Conservation (phyloP, 2,797 vertebrate genomes). For the Cuculus canorus region DNA sequence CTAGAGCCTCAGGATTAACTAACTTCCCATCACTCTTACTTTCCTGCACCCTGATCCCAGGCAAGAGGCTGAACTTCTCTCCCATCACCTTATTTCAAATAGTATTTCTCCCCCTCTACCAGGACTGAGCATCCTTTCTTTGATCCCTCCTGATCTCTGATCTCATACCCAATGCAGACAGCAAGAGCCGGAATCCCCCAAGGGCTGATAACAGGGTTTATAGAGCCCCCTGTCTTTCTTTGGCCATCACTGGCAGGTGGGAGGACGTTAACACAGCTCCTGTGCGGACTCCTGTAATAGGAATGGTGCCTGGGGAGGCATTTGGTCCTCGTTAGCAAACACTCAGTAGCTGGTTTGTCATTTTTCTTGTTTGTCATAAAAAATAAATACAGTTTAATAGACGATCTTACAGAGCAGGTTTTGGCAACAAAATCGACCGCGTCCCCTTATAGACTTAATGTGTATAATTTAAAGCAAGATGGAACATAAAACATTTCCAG, state of each 20-base stretch:
- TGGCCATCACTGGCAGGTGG: background rate
- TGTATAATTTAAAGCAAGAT: conserved; percentile 76
- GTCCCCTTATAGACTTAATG: conserved; percentile 73
- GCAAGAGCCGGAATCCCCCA: background rate
- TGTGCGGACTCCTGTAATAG: conserved; percentile 31
- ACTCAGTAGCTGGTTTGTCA: conserved; percentile 74
- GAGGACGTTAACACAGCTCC: conserved; percentile 53
- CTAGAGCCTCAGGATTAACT: background rate
- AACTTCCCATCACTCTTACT: background rate
- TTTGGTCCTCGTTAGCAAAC: conserved; percentile 74
- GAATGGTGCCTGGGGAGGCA: conserved; percentile 53
- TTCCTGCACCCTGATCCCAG: background rate
- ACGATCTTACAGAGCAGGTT: conserved; percentile 75
- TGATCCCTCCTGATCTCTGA: conserved; percentile 25
- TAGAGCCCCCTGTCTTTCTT: conserved; percentile 1
- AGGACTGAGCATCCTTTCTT: background rate
- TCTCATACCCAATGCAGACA: background rate
- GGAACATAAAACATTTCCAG: conserved; percentile 77
- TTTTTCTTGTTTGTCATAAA: conserved; percentile 82
- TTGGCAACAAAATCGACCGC: conserved; percentile 72
- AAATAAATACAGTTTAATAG: conserved; percentile 80
- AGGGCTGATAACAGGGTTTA: background rate
- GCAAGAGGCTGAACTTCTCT: background rate
- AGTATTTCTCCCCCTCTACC: background rate
- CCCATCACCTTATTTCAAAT: background rate